Percentiles rank a stretch among this genome's conserved stretches.
Conservation (phyloP, 2,888 invertebrate genomes). For the Atethmia centrago region DNA sequence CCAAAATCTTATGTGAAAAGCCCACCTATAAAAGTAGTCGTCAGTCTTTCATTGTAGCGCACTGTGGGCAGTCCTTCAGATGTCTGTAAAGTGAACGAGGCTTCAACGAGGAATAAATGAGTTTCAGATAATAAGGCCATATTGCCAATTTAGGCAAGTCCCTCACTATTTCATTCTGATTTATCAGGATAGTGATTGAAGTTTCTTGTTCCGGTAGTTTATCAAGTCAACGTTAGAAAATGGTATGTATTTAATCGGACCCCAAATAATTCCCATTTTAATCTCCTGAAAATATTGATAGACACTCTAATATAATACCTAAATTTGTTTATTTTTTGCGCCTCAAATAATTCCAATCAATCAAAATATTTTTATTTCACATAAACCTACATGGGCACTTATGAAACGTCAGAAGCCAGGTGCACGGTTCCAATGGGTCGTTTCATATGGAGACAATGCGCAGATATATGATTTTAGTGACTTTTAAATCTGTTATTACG, state of each 20-base stretch:
- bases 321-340: too few relatives aligned
- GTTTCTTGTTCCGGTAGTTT: not conserved
- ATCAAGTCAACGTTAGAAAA: not conserved
- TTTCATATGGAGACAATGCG: too few relatives aligned
- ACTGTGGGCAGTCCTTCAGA: slow-evolving; percentile 1
- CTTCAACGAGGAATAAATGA: slow-evolving; percentile 26
- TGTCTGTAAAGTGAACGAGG: slow-evolving; percentile 8
- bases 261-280: not conserved
- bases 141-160: slow-evolving; percentile 39
- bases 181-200: slow-evolving; percentile 24
- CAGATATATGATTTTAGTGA: too few relatives aligned
- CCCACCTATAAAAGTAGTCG: not conserved
- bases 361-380: too few relatives aligned
- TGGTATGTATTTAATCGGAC: too few relatives aligned
- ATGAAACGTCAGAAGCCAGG: too few relatives aligned
- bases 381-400: too few relatives aligned
- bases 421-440: too few relatives aligned
- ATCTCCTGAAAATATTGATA: not conserved
- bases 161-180: slow-evolving; percentile 13
- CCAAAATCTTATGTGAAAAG: not conserved
- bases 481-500: too few relatives aligned
- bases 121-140: slow-evolving; percentile 31
- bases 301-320: not conserved
- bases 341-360: too few relatives aligned
- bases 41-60: slow-evolving; percentile 35